Percentiles rank a stretch among this genome's conserved stretches.
phyloP scores from a whole-genome alignment of 2,113 vertebrate genomes.

The Eudyptes chrysolophus region DNA sequence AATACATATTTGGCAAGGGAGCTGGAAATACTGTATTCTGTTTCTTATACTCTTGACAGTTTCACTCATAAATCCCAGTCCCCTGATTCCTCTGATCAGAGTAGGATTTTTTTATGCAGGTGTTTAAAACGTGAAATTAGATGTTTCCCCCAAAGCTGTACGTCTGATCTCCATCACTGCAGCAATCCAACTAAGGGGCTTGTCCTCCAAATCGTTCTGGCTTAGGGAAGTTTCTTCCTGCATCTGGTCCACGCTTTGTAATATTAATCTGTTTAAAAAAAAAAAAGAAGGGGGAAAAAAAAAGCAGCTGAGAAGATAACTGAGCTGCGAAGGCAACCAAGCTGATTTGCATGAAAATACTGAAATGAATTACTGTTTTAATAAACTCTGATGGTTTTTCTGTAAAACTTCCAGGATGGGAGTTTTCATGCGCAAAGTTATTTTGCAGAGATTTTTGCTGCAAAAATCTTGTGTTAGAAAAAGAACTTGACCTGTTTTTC shows the following conservation, averaged over 20 bases:
- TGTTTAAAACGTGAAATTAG: constrained; percentile 48
- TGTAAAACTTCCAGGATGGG: background rate
- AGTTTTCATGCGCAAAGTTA: background rate
- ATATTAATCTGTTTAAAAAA: background rate
- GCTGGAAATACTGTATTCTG: constrained; percentile 48
- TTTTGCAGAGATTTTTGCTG: background rate
- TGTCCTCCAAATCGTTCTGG: background rate
- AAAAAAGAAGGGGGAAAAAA: fast-evolving
- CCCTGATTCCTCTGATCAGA: constrained; percentile 8
- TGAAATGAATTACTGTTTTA: background rate
- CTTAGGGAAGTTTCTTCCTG: background rate
- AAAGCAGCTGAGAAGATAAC: background rate
- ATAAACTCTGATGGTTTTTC: background rate
- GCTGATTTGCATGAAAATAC: background rate
- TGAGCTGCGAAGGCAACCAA: background rate
- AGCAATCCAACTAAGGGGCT: background rate
- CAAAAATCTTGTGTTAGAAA: background rate
- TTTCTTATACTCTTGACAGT: constrained; percentile 48
- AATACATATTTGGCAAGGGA: constrained; percentile 24
- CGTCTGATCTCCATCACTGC: background rate
- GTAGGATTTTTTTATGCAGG: constrained; percentile 1
- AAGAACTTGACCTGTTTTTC: background rate
- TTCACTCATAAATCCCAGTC: constrained; percentile 41
- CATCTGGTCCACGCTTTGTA: constrained; percentile 9
- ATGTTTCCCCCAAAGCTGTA: constrained; percentile 38